These are phyloP conservation scores for Bombyx mandarina DNA, from an alignment of 1,140 invertebrate genomes.

Conservation along the genomic window DNA sequence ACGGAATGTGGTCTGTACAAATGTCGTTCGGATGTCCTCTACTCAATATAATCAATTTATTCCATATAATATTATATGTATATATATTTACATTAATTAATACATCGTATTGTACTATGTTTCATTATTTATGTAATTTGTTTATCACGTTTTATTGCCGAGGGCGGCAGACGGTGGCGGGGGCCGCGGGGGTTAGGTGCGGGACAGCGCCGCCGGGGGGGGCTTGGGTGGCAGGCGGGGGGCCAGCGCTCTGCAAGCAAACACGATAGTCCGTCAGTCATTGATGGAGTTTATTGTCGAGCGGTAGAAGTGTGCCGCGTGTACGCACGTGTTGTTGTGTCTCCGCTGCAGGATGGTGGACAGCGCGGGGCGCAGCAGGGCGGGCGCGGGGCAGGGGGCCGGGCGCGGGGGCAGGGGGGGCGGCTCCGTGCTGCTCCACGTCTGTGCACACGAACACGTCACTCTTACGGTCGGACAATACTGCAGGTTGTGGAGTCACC, in stretches of 20 bases:
- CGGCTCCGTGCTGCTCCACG: slow-evolving; percentile 3
- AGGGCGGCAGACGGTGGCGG: slow-evolving; percentile 34
- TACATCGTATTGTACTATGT: too few relatives aligned
- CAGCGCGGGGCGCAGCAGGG: slow-evolving; percentile 47
- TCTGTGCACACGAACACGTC: too few relatives aligned
- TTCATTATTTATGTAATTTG: too few relatives aligned
- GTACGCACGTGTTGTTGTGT: slow-evolving; percentile 31
- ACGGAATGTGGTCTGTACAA: too few relatives aligned
- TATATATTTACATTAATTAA: too few relatives aligned
- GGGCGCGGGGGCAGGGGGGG: slow-evolving; percentile 38
- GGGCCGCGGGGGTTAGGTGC: slow-evolving; percentile 12
- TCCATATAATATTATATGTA: too few relatives aligned
- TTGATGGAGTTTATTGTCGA: not conserved
- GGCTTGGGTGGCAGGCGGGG: slow-evolving; percentile 58
- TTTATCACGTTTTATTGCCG: not conserved
- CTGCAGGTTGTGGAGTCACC: not conserved
- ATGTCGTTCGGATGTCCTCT: too few relatives aligned
- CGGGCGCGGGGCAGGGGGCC: slow-evolving; percentile 36
- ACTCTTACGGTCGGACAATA: slow-evolving; percentile 8
- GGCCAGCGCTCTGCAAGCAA: slow-evolving; percentile 21
- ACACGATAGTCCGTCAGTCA: not conserved
- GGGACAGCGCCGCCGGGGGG: slow-evolving; percentile 16
- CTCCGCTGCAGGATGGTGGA: slow-evolving; percentile 55
- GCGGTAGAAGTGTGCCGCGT: not conserved
- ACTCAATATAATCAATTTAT: too few relatives aligned